Evolutionary conservation across 2,888 invertebrate genomes (phyloP), one percentile per base, ranked within the genome.

Genomic region (Mesoligia furuncula): DNA sequence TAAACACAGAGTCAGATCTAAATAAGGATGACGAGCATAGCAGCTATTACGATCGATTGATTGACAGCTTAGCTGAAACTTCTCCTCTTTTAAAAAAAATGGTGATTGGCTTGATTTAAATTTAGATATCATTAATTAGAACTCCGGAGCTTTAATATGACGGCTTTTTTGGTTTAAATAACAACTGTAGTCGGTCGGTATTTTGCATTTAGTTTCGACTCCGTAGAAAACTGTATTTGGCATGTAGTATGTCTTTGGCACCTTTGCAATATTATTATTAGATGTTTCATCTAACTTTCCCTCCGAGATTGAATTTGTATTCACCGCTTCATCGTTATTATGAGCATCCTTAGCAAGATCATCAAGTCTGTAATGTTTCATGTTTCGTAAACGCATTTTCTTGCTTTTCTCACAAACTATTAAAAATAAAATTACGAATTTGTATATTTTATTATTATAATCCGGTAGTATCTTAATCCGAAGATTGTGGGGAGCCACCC

Each of bases 151-250:
- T n/a, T n/a, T n/a, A n/a, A n/a, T n/a, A n/a, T n/a, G n/a, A n/a
- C n/a, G n/a, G n/a, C 2, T 24, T 42, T 42, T 73, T 0, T 42
- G 42, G 9, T 68, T 6, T 7, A 15, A 5, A 39, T 59, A 11
- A 59, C 76, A 79, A 48, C 31, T 59, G 39, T 11, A 15, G 48
- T 79, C 48, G 20, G 17, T 59, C 11, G 79, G 79, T 20, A 20
- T 68, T 11, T 20, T 20, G n/a, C 57, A 77, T 48, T 79, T 77
- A 20, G 31, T 79, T 68, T 79, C 79, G 9, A 77, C 15, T 15
- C 57, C 48, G 31, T 79, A 77, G 27, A 48, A 31, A 48, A 77
- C 48, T 31, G 79, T 68, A 68, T 79, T 78, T 68, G 54, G 36
- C 15, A 24, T 17, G 17, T 78, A 67, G 67, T 79, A 79, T 31